Conservation (phyloP, 2,888 invertebrate genomes). For the Drosophila diplacantha region DNA sequence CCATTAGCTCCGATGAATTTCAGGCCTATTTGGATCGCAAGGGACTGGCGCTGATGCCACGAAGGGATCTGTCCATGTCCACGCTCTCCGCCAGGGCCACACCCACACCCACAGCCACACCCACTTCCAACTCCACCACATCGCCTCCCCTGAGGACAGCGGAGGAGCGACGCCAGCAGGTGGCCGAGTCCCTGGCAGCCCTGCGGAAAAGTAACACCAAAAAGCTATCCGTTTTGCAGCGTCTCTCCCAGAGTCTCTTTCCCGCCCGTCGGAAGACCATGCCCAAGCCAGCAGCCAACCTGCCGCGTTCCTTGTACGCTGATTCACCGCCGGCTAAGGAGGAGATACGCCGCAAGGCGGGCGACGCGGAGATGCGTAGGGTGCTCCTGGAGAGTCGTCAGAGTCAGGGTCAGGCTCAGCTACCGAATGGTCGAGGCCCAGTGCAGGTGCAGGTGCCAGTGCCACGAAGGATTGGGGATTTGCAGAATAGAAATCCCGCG, state of each 20-base stretch:
- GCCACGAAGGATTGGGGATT: not conserved
- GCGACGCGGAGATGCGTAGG: conserved; percentile 64
- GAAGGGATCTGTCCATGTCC: conserved; percentile 57
- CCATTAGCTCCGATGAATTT: conserved; percentile 77
- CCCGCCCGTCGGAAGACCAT: conserved; percentile 75
- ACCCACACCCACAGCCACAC: conserved; percentile 20
- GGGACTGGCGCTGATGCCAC: conserved; percentile 74
- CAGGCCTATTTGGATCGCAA: conserved; percentile 76
- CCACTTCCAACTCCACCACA: conserved; percentile 11
- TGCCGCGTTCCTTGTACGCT: conserved; percentile 62
- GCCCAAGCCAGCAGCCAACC: conserved; percentile 70
- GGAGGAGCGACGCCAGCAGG: conserved; percentile 44
- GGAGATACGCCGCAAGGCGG: conserved; percentile 4
- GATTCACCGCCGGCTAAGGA: conserved; percentile 7
- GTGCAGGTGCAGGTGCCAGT: not conserved
- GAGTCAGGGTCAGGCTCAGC: not conserved
- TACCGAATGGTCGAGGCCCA: not conserved
- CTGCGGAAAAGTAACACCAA: conserved; percentile 57
- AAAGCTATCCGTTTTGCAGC: conserved; percentile 76
- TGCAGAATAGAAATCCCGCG: conserved; percentile 1
- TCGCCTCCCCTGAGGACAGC: conserved; percentile 25
- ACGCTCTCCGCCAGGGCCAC: conserved; percentile 18
- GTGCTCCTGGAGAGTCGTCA: conserved; percentile 70
- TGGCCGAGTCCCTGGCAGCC: conserved; percentile 46
- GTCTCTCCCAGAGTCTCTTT: conserved; percentile 75